These are phyloP conservation scores for Quiscalus mexicanus DNA, from an alignment of 2,113 vertebrate species.

Conservation along the genomic window DNA sequence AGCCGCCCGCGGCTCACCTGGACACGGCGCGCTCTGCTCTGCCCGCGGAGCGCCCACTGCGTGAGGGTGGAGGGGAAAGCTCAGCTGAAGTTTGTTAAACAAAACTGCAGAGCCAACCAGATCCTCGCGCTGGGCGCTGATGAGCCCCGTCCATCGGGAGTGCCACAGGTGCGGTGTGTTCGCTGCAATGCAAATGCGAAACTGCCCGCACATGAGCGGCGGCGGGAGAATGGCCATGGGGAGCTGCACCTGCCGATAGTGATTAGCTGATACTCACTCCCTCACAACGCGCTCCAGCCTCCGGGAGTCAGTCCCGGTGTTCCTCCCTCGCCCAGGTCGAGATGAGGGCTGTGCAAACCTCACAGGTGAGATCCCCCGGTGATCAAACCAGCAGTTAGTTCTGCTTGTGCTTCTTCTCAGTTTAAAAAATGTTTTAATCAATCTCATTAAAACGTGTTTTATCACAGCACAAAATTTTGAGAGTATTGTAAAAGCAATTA, in stretches of 20 bases:
- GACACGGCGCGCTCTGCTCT: background rate
- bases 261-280: rapidly evolving
- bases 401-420: background rate
- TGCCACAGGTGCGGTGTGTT: rapidly evolving
- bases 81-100: rapidly evolving
- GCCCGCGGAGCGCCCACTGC: rapidly evolving
- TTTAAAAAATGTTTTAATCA: background rate
- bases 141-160: rapidly evolving
- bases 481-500: background rate
- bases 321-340: rapidly evolving
- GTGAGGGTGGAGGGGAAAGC: rapidly evolving
- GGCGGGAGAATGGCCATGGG: rapidly evolving
- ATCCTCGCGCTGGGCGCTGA: rapidly evolving
- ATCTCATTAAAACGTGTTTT: background rate
- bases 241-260: rapidly evolving
- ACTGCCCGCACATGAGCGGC: rapidly evolving
- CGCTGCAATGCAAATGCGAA: rapidly evolving
- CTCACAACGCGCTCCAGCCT: rapidly evolving
- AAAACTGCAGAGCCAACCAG: rapidly evolving
- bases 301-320: rapidly evolving
- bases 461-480: too few species aligned
- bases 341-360: background rate
- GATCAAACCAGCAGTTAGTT: background rate
- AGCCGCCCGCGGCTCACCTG: background rate
- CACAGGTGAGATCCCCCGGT: rapidly evolving